These are phyloP conservation scores for Galerucella calmariensis DNA, from an alignment of 2,888 invertebrate species.

Conservation along the genomic window DNA sequence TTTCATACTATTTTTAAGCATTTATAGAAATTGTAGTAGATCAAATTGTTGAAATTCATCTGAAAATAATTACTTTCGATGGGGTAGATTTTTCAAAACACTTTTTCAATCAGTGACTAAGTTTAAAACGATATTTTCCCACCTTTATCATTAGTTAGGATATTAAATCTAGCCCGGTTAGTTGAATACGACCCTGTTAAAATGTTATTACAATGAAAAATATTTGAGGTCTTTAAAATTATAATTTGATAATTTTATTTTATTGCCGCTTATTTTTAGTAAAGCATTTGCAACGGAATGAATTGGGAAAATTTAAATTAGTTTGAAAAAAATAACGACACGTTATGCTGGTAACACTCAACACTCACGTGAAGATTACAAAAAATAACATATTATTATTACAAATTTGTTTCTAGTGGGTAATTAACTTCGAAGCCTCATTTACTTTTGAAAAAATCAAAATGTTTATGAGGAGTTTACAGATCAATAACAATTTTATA, in stretches of 20 bases:
- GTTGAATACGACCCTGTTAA: neutral
- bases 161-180: too few species aligned
- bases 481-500: slow-evolving; percentile 3
- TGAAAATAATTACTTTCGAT: too few species aligned
- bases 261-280: neutral
- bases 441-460: neutral
- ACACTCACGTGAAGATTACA: too few species aligned
- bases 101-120: too few species aligned
- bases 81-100: too few species aligned
- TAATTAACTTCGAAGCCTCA: neutral
- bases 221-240: neutral
- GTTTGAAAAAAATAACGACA: neutral
- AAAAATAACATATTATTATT: slow-evolving; percentile 4
- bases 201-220: neutral
- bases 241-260: neutral
- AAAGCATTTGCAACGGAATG: neutral
- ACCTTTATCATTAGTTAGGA: too few species aligned
- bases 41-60: too few species aligned
- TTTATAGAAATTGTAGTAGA: too few species aligned
- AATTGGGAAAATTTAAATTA: neutral
- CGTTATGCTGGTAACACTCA: too few species aligned
- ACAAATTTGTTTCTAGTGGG: too few species aligned
- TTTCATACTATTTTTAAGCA: too few species aligned
- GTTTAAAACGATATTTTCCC: too few species aligned
- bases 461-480: slow-evolving; percentile 1